These are phyloP conservation scores for Botia kubotai DNA, from an alignment of 2,797 vertebrate genomes.

Conservation along the genomic window DNA sequence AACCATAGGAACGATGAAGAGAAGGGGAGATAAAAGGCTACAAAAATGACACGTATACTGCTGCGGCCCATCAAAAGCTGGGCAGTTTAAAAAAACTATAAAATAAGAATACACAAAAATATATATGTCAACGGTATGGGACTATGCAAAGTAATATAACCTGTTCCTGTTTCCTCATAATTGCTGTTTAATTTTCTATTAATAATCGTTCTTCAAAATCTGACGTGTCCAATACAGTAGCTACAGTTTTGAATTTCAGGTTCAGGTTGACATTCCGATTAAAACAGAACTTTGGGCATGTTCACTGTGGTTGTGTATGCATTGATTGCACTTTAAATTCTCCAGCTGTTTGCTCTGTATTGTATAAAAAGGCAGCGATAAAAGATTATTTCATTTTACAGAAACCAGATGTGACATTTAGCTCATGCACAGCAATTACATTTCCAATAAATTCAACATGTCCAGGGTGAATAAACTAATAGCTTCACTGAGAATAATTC, in stretches of 20 bases:
- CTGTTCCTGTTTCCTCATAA: neutral
- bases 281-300: neutral
- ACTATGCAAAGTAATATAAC: neutral
- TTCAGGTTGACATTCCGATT: neutral
- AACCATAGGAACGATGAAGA: slow-evolving; percentile 24
- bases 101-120: neutral
- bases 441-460: slow-evolving; percentile 53
- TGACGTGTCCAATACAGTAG: neutral
- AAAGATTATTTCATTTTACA: slow-evolving; percentile 55
- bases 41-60: slow-evolving; percentile 34
- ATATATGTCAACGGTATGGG: neutral
- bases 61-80: neutral
- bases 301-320: slow-evolving; percentile 20
- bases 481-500: slow-evolving; percentile 53
- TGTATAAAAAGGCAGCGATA: slow-evolving; percentile 47
- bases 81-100: slow-evolving; percentile 8
- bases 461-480: slow-evolving; percentile 52
- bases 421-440: slow-evolving; percentile 54
- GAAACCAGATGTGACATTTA: slow-evolving; percentile 58
- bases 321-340: slow-evolving; percentile 43
- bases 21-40: slow-evolving; percentile 12
- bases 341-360: slow-evolving; percentile 42
- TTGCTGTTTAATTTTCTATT: neutral
- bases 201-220: neutral
- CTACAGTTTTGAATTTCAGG: neutral